Base-by-base conservation (phyloP, 2,888 invertebrate species). In the Heliconius erato region DNA sequence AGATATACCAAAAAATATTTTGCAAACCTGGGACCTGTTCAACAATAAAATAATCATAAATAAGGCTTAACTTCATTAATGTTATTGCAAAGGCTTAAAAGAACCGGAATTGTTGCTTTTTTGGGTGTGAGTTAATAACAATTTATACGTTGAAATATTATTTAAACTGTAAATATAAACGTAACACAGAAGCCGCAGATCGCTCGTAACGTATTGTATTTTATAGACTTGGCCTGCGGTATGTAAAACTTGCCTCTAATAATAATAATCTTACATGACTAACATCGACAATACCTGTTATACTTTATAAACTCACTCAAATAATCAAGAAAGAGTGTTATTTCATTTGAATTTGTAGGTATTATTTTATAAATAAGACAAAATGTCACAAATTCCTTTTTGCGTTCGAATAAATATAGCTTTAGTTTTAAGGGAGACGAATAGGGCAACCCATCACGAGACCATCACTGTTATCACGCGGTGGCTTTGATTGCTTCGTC, bases 401-500 rank as follows among this genome's bases (percentile, higher is more conserved):
- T 35, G 28, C 28, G 12, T 71, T 40, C 26, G 32, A 14, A 9
- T 49, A 32, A 35, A 80, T 74, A 54, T 72, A 23, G 23, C 16
- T 74, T 74, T 63, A 59, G 19, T 63, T n/a, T 67, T 28, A 68
- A 71, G 69, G 71, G 35, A 79, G 79, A 69, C 54, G 65, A 79
- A 83, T 78, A 74, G 81, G 80, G 84, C 82, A 80, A 28, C 87
- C 84, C 84, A 84, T 87, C 86, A 86, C 82, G 84, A 88, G 85
- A 86, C 87, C 89, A 90, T 91, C 90, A 88, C 89, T 89, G 92
- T 92, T 95, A 95, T 95, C 95, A 89, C 87, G 94, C 95, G 95
- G 95, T 90, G 89, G 92, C 94, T 95, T 95, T 95, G 95, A 95
- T 92, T 93, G 92, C 93, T 92, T 92, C 93, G 88, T 92, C 89